Evolutionary conservation across 2,797 vertebrate species (phyloP), one percentile per base, ranked within the genome.

Genomic region (Siniperca undulata): DNA sequence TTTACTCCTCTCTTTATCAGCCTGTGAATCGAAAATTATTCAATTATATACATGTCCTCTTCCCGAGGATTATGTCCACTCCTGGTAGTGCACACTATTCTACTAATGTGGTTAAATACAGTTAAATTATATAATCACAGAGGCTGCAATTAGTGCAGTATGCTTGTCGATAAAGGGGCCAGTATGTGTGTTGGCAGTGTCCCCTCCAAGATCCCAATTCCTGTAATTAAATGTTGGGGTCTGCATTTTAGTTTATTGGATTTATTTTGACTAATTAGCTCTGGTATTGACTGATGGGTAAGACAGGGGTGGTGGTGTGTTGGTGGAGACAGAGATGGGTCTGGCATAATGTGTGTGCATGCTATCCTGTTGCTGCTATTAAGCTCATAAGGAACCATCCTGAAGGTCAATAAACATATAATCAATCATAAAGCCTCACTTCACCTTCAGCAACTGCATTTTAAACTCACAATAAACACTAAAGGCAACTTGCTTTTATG

Each of bases 81-180:
- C 60, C 84, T 65, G 66, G 88, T 80, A 85, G 78, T 74, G 74
- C 70, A 68, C 81, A 84, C 84, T 74, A 84, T 90, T 90, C 80
- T 80, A 70, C 91, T 94, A 95, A 96, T 92, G 73, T 46, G 53
- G 81, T 94, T 95, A 94, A 94, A 94, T 94, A 93, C 91, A 89
- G 91, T 94, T 91, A 91, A 94, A 95, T 92, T 84, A 90, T 84
- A 91, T 92, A 93, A 94, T 93, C 78, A 81, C 88, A 66, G 75
- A 65, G 76, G 65, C 87, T 88, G 92, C 88, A 89, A 92, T 92
- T 93, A 94, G 91, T 83, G 52, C 67, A 80, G 84, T 69, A 53
- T 81, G 85, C 77, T 80, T 56, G 78, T 87, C 72, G 55, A 93
- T 92, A 93, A 93, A 92, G 92, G 77, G 74, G 61, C 80, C 84